Base-by-base conservation (phyloP, 2,888 invertebrate genomes). In the Rhamnusium bicolor region DNA sequence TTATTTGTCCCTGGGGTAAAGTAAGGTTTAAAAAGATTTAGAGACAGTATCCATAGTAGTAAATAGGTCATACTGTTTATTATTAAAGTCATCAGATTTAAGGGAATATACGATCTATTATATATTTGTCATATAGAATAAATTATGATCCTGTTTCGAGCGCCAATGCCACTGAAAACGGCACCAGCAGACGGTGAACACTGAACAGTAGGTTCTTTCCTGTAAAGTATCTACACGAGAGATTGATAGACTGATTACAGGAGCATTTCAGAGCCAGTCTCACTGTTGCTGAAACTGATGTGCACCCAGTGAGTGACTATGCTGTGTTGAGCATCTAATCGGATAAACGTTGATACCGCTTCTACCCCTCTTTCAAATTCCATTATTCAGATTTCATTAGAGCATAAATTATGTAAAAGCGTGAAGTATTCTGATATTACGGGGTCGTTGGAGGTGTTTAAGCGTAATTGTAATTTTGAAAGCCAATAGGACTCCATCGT, bases 371-470 rank as follows among this genome's bases (percentile, higher is more conserved):
- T 32, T 32, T 18, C 40, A 40, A 67, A 40, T 56, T 54, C n/a
- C 67, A 67, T 67, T 67, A 67, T 67, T 67, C 67, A 46, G 32
- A 67, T 56, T 65, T 67, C 67, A 56, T 67, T 67, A 67, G 56
- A 56, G 67, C 46, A 67, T 67, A 56, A 56, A 67, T 56, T 56
- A 54, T 67, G 67, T 21, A 67, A 67, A 46, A 56, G 67, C 67
- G 54, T 56, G 56, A 67, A 56, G 16, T 67, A 67, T 67, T 4
- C 27, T 46, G 53, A 19, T 32, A 51, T 65, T 65, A 53, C 32
- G 32, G 51, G n/a, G 67, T 24, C 40, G 54, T 56, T 67, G 56
- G 19, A 67, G 56, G 67, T 56, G 56, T 54, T 56, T 40, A 40
- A 56, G 16, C 32, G 54, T 46, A 67, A 67, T 53, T 65, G 65